Percentiles rank a stretch among this genome's conserved stretches.
These are phyloP conservation scores for Epinotia bilunana DNA, from an alignment of 2,888 invertebrate species.

Conservation along the genomic window DNA sequence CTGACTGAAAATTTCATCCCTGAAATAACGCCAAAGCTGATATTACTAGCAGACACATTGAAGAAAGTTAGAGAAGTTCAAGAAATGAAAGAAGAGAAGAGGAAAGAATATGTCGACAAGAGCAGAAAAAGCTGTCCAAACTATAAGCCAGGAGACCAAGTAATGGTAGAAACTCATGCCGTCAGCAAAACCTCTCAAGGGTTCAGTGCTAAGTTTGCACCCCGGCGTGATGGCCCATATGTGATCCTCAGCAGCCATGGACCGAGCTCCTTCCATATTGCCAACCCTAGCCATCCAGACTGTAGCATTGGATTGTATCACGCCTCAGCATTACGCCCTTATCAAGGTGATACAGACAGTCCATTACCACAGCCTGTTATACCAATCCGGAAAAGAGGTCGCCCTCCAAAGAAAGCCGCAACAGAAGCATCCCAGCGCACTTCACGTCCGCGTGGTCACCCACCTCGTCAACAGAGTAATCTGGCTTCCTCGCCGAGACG, in stretches of 20 bases:
- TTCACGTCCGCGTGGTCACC: not conserved
- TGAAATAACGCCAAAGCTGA: not conserved
- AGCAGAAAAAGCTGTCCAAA: not conserved
- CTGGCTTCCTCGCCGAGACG: no score
- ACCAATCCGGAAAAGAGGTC: slow-evolving; percentile 7
- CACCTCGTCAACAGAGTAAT: no score
- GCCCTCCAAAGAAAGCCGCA: not conserved
- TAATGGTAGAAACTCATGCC: no score
- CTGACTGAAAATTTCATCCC: slow-evolving; percentile 3
- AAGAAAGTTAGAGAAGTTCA: not conserved
- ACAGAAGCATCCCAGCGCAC: not conserved
- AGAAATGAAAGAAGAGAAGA: slow-evolving; percentile 11
- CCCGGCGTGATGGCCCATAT: not conserved
- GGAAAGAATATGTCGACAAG: not conserved
- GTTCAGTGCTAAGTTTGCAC: no score
- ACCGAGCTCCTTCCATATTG: not conserved
- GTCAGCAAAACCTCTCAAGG: no score
- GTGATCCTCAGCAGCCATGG: slow-evolving; percentile 1
- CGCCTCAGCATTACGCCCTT: not conserved
- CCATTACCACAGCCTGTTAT: not conserved
- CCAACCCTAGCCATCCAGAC: slow-evolving; percentile 2
- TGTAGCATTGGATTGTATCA: slow-evolving; percentile 1
- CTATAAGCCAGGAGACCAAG: not conserved
- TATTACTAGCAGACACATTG: not conserved
- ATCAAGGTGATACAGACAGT: not conserved